These are phyloP conservation scores for Cariama cristata DNA, from an alignment of 2,113 vertebrate genomes.

Conservation along the genomic window DNA sequence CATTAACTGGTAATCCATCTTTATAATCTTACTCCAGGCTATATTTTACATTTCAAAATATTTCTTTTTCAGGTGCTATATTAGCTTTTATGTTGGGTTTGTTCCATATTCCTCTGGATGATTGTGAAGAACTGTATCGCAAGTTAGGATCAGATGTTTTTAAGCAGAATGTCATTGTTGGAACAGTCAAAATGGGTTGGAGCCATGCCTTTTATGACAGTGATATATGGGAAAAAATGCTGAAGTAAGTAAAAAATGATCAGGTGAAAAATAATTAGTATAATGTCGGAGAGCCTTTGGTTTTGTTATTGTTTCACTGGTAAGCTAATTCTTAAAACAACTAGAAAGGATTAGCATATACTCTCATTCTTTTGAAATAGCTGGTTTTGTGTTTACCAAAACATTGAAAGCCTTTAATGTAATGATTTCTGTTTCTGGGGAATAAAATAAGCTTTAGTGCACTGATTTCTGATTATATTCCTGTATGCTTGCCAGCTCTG, in stretches of 20 bases:
- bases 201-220: constrained; percentile 97
- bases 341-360: neutral
- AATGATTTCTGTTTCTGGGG: constrained; percentile 6
- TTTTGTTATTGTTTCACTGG: neutral
- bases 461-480: constrained; percentile 36
- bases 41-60: constrained; percentile 2
- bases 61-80: constrained; percentile 87
- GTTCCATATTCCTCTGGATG: constrained; percentile 89
- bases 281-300: neutral
- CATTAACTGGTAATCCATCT: neutral
- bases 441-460: constrained; percentile 20
- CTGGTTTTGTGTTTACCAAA: neutral
- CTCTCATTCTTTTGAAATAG: neutral
- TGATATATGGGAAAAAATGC: constrained; percentile 93
- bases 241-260: constrained; percentile 85
- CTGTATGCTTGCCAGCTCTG: neutral
- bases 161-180: constrained; percentile 95
- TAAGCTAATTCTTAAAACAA: neutral
- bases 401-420: constrained; percentile 6
- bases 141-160: constrained; percentile 94
- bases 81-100: constrained; percentile 95
- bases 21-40: neutral
- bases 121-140: constrained; percentile 93
- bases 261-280: neutral
- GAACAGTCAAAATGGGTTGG: constrained; percentile 98